These are phyloP conservation scores for Oplegnathus fasciatus DNA, from an alignment of 2,113 vertebrate species.

Conservation along the genomic window DNA sequence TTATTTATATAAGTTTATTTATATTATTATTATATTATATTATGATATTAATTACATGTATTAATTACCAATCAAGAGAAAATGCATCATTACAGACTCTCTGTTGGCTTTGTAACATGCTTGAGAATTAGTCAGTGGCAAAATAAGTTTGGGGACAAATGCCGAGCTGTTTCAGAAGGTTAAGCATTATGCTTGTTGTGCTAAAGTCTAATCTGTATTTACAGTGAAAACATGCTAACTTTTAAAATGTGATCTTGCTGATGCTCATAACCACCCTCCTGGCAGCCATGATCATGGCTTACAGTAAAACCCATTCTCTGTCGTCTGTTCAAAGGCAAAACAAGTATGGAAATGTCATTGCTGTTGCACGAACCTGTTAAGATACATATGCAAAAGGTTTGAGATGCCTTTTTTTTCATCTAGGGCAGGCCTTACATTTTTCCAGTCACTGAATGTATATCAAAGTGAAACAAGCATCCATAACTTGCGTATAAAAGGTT, in stretches of 20 bases:
- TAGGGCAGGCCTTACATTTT: background rate
- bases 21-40: too few relatives aligned
- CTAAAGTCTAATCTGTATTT: slow-evolving; percentile 1
- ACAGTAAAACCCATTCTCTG: background rate
- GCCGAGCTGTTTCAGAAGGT: background rate
- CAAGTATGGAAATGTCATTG: background rate
- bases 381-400: slow-evolving; percentile 1
- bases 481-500: slow-evolving; percentile 12
- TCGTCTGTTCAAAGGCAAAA: background rate
- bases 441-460: slow-evolving; percentile 3
- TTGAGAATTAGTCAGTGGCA: background rate
- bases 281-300: background rate
- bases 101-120: background rate
- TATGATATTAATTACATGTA: too few relatives aligned
- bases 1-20: background rate
- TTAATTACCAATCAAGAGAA: slow-evolving; percentile 47
- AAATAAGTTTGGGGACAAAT: background rate
- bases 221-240: background rate
- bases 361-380: slow-evolving; percentile 13
- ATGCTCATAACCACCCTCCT: background rate
- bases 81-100: slow-evolving; percentile 29
- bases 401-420: background rate
- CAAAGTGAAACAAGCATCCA: slow-evolving; percentile 33
- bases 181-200: background rate
- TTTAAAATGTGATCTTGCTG: background rate